Percentiles rank a stretch among this genome's conserved stretches.
These are phyloP conservation scores for Agelastica alni DNA, from an alignment of 2,888 invertebrate genomes.

Conservation along the genomic window DNA sequence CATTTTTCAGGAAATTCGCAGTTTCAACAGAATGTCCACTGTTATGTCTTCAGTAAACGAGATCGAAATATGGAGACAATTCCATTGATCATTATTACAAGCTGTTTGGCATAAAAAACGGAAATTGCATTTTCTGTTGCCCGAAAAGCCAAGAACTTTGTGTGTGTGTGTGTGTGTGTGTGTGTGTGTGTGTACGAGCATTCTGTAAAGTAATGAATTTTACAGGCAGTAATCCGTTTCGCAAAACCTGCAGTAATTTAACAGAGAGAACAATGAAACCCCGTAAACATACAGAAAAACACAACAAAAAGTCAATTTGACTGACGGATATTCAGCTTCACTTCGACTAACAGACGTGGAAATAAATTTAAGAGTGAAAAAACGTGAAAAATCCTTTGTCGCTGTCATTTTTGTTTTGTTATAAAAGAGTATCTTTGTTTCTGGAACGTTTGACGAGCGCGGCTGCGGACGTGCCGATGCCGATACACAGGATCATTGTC, in stretches of 20 bases:
- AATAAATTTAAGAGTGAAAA: conserved; percentile 22
- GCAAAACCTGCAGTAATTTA: conserved; percentile 6
- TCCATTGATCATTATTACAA: too few species aligned
- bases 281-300: conserved; percentile 17
- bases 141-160: too few species aligned
- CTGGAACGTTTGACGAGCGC: conserved; percentile 3
- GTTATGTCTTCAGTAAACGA: too few species aligned
- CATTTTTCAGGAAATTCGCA: too few species aligned
- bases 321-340: conserved; percentile 17
- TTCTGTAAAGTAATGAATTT: conserved; percentile 6
- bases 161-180: too few species aligned
- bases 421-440: conserved; percentile 18
- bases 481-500: conserved; percentile 5
- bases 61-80: too few species aligned
- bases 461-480: neutral
- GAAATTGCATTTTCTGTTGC: too few species aligned
- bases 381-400: conserved; percentile 24
- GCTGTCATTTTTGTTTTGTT: conserved; percentile 22
- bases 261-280: conserved; percentile 10
- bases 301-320: conserved; percentile 18
- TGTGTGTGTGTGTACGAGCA: neutral
- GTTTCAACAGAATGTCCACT: too few species aligned
- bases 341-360: conserved; percentile 17
- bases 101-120: too few species aligned
- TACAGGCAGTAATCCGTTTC: conserved; percentile 6